Base-by-base conservation (phyloP, 2,888 invertebrate genomes). In the Eristalis intricaria region DNA sequence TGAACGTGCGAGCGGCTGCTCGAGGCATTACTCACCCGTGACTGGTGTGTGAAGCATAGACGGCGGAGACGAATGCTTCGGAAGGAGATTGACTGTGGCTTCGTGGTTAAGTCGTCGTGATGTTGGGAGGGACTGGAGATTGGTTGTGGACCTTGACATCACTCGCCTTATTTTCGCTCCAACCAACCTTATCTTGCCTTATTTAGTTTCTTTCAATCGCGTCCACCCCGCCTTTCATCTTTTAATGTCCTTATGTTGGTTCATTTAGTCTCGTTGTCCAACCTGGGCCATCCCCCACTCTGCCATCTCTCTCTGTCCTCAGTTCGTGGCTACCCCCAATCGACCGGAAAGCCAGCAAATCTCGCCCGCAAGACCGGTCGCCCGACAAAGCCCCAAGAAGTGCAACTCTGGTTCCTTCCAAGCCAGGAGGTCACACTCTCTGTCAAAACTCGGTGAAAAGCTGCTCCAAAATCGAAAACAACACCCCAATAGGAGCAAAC, bases 371-470 rank as follows among this genome's bases (percentile, higher is more conserved):
- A 8, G 0, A 8, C 13, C 2, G 13, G 13, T 38, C 38, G 3
- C 50, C 8, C 19, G 19, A 8, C 8, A 5, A n/a, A n/a, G n/a
- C n/a, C n/a, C n/a, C n/a, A n/a, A n/a, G n/a, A n/a, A n/a, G 1
- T 5, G 50, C n/a, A 15, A 19, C 35, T 11, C 15, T 43, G 43
- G n/a, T 43, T 50, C 26, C 32, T 60, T 77, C 77, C 66, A 68
- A 77, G 29, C 32, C 70, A 58, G 8, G 8, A 32, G 32, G 8
- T 8, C 32, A 7, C 32, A 29, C 71, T 63, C 61, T 66, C 63
- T 76, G 43, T 10, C 50, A 23, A 74, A 80, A 65, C 68, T 32
- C 29, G 32, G 15, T 74, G 69, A 65, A 78, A 77, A 81, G 50
- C 23, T 19, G n/a, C 5, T 10, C 19, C 68, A 61, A 63, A 32